Percentiles rank a stretch among this genome's conserved stretches.
Evolutionary conservation across 1,140 invertebrate genomes (phyloP).

Genomic region (Papilio xuthus): DNA sequence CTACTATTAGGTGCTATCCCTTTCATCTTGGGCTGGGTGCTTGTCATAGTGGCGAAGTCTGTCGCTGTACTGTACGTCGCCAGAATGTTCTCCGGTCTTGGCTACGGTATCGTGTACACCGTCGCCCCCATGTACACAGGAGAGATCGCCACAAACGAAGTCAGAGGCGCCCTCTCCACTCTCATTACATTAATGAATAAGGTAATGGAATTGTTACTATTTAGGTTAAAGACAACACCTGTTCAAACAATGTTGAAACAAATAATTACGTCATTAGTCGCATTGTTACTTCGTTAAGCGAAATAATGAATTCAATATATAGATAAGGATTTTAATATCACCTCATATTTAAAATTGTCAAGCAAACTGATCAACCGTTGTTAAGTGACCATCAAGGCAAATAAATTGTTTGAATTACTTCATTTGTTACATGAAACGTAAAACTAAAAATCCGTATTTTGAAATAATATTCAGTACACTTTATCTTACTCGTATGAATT

Average conservation of each 20-base stretch:
- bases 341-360: not conserved
- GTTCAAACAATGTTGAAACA: slow-evolving; percentile 29
- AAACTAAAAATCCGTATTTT: no score
- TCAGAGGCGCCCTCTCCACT: slow-evolving; percentile 87
- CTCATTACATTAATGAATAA: slow-evolving; percentile 85
- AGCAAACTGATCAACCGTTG: not conserved
- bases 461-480: not conserved
- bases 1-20: slow-evolving; percentile 84
- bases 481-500: not conserved
- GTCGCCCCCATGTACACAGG: slow-evolving; percentile 85
- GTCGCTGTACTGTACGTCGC: slow-evolving; percentile 80
- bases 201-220: slow-evolving; percentile 59
- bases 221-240: slow-evolving; percentile 40
- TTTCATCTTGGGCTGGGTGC: slow-evolving; percentile 85
- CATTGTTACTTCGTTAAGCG: not conserved
- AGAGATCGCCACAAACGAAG: slow-evolving; percentile 85
- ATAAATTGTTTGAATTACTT: not conserved
- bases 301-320: not conserved
- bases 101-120: slow-evolving; percentile 86
- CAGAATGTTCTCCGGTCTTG: slow-evolving; percentile 84
- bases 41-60: slow-evolving; percentile 82
- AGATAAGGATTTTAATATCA: not conserved
- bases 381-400: not conserved
- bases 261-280: slow-evolving; percentile 29
- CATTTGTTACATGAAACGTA: not conserved